Evolutionary conservation across 2,888 invertebrate species (phyloP), one percentile per base, ranked within the genome.

Genomic region (Neoascia interrupta): DNA sequence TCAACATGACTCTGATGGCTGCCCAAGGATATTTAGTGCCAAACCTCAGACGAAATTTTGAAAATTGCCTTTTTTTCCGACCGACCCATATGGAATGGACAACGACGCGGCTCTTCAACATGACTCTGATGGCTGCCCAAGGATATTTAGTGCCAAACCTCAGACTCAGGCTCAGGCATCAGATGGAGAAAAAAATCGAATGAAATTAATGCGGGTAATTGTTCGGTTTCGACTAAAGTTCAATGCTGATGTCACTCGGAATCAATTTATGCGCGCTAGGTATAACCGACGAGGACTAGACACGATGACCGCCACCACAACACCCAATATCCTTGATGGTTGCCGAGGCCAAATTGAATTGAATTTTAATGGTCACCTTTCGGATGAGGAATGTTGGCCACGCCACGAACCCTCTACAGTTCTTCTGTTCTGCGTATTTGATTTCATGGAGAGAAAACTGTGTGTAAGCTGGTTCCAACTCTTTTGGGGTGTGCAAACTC

Each of bases 181-280:
- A n/a, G 31, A 6, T 34, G 15, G 21, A 36, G 45, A 37, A 18
- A 64, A 79, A 66, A 80, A 80, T 80, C 80, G 80, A 74, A 80
- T 80, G 74, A 74, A 74, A 80, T 74, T 74, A 80, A 80, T 80
- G 80, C 80, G 80, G 80, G 80, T 80, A 74, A 74, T 80, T 72
- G 79, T 61, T 73, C 51, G 80, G 74, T 73, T 68, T 49, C 13
- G 61, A 36, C 73, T 41, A 73, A 68, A 79, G 79, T 66, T 79
- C 73, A 79, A 54, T 54, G 66, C 31, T 61, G 66, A 68, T 73
- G 73, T 79, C 79, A 79, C 47, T 72, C 45, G 19, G 51, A 16
- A 31, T 58, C 23, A 28, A 6, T 11, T n/a, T 3, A 39, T 6
- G 23, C 21, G 18, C 31, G n/a, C n/a, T n/a, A n/a, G n/a, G n/a